Evolutionary conservation across 2,113 vertebrate species (phyloP).

Genomic region (Ptilorrhoa leucosticta): DNA sequence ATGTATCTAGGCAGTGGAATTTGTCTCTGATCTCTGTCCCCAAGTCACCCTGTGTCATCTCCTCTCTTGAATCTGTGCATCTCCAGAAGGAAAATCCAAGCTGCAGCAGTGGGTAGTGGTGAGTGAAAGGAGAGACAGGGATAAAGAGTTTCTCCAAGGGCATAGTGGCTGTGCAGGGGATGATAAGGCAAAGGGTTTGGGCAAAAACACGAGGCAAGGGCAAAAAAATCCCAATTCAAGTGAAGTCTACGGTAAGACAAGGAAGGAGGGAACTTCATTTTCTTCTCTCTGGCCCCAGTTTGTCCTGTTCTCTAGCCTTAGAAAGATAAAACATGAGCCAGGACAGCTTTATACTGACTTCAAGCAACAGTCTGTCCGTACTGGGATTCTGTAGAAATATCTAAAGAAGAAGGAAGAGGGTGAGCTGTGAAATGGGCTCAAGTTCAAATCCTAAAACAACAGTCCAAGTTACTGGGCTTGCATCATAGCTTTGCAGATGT

Average conservation of each 20-base stretch:
- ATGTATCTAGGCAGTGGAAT: background rate
- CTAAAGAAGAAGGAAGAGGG: background rate
- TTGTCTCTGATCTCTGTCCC: background rate
- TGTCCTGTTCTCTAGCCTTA: background rate
- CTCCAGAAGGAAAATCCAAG: background rate
- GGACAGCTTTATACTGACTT: background rate
- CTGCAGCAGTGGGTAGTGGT: background rate
- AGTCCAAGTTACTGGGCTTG: background rate
- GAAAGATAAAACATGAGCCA: background rate
- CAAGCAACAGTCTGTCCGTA: background rate
- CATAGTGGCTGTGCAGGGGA: background rate
- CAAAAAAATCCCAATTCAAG: background rate
- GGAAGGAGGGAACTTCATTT: background rate
- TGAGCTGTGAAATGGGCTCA: background rate
- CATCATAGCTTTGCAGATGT: background rate
- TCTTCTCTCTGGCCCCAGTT: background rate
- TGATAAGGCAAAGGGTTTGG: background rate
- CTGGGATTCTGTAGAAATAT: background rate
- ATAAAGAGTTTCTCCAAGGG: background rate
- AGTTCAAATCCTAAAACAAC: background rate
- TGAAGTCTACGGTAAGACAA: background rate
- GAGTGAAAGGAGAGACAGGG: background rate
- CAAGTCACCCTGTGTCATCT: background rate
- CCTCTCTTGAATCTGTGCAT: background rate
- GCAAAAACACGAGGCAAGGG: background rate